Percentiles rank a stretch among this genome's conserved stretches.
phyloP scores from a whole-genome alignment of 2,888 invertebrate species.

The Clunio marinus region DNA sequence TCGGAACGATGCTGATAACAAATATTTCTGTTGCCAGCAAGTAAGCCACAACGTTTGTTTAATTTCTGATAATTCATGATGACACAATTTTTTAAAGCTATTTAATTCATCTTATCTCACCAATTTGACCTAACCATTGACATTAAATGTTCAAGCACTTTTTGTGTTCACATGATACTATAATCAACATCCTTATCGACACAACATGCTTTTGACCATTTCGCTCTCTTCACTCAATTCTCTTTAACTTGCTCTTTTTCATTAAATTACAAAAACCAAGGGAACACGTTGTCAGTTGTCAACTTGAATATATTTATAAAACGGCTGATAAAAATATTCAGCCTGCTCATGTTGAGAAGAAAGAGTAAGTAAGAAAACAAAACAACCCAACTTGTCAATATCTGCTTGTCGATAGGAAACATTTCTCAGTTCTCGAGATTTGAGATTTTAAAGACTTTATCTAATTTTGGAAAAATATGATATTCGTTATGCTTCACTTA shows the following conservation, averaged over 20 bases:
- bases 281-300: conserved; percentile 36
- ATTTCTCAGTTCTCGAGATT: too few species aligned
- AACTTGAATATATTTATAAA: conserved; percentile 23
- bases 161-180: not conserved
- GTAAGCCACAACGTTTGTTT: not conserved
- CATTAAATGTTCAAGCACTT: not conserved
- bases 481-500: too few species aligned
- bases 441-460: too few species aligned
- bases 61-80: not conserved
- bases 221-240: not conserved
- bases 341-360: conserved; percentile 20
- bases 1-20: too few species aligned
- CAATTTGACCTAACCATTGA: not conserved
- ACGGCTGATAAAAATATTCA: conserved; percentile 34
- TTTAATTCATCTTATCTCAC: conserved; percentile 2
- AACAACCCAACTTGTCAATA: too few species aligned
- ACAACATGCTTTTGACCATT: not conserved
- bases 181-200: conserved; percentile 10
- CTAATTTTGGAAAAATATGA: too few species aligned
- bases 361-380: conserved; percentile 35
- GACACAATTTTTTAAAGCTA: not conserved
- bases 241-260: not conserved
- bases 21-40: not conserved
- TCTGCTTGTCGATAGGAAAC: too few species aligned
- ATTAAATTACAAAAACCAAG: not conserved